Conservation (phyloP, 2,113 vertebrate genomes). For the Edolisoma coerulescens region DNA sequence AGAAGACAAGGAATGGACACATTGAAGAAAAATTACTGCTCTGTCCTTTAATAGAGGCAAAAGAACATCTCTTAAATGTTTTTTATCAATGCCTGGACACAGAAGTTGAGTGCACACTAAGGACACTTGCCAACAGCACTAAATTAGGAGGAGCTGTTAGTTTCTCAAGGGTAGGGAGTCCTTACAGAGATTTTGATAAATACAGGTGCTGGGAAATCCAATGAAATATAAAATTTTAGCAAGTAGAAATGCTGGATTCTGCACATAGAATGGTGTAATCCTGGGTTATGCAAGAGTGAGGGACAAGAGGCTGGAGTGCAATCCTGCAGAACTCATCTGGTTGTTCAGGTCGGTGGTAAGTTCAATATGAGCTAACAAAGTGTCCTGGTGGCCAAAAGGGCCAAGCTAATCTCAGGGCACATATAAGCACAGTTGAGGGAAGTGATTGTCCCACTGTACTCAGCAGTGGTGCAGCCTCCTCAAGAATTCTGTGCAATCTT, state of each 20-base stretch:
- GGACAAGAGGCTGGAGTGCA: neutral
- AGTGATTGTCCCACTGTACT: neutral
- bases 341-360: accelerated
- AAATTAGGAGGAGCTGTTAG: neutral
- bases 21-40: neutral
- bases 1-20: neutral
- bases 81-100: neutral
- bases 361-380: neutral
- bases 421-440: neutral
- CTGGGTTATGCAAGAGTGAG: neutral
- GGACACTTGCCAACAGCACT: neutral
- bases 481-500: neutral
- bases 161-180: neutral
- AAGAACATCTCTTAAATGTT: neutral
- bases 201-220: neutral
- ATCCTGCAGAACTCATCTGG: neutral
- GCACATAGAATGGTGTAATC: neutral
- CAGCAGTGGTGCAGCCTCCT: neutral
- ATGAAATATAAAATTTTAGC: neutral
- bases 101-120: neutral
- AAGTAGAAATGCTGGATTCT: neutral
- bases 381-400: neutral
- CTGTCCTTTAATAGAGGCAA: neutral
- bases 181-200: neutral
- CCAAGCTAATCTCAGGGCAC: accelerated